Evolutionary conservation across 2,113 vertebrate species (phyloP).

Genomic region (Plecotus auritus): DNA sequence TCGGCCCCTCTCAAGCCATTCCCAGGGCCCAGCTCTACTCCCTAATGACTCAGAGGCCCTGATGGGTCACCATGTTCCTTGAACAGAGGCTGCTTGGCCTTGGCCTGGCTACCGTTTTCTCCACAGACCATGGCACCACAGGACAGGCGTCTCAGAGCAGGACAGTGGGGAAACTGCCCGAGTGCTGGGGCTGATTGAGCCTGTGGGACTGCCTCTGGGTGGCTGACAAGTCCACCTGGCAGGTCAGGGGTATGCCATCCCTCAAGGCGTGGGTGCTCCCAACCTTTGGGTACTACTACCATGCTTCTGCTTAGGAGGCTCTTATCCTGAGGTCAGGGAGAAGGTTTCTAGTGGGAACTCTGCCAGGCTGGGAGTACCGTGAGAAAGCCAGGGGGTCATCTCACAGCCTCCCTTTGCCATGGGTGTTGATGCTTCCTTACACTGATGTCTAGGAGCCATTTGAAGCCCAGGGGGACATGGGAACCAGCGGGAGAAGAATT

Average conservation of each 20-base stretch:
- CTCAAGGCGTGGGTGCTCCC: background rate
- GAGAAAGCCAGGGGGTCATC: background rate
- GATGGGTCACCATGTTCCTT: background rate
- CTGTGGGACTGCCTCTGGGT: background rate
- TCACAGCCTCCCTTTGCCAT: conserved; percentile 49
- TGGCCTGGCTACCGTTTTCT: background rate
- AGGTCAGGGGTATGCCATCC: background rate
- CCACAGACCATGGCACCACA: background rate
- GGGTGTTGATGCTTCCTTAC: conserved; percentile 85
- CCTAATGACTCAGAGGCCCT: background rate
- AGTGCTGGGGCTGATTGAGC: background rate
- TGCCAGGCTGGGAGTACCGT: background rate
- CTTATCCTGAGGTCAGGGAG: background rate
- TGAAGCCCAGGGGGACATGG: conserved; percentile 86
- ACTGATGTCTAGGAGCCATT: conserved; percentile 89
- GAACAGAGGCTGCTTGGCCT: background rate
- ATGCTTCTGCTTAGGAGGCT: background rate
- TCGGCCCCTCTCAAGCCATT: background rate
- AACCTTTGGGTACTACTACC: background rate
- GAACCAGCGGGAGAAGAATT: conserved; percentile 80
- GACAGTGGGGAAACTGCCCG: background rate
- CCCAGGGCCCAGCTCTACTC: background rate
- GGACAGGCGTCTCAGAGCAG: background rate
- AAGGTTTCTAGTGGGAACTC: background rate
- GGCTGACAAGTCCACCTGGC: background rate